These are phyloP conservation scores for Antitype chi DNA, from an alignment of 2,888 invertebrate species.

Conservation along the genomic window DNA sequence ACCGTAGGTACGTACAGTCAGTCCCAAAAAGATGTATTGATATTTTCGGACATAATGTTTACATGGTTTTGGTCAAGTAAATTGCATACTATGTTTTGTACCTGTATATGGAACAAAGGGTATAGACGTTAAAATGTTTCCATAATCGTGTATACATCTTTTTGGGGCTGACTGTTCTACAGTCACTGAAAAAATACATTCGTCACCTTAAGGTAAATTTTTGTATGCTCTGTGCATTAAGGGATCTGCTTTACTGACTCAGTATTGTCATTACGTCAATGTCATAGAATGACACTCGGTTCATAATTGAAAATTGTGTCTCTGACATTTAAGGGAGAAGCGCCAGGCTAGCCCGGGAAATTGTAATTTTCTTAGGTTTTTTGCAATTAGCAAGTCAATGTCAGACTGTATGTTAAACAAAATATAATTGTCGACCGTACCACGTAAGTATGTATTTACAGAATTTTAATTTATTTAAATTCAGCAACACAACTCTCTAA, in stretches of 20 bases:
- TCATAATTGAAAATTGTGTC: background rate
- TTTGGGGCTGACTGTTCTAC: background rate
- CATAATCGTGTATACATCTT: background rate
- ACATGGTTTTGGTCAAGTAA: background rate
- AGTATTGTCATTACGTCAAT: background rate
- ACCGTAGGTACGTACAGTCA: constrained; percentile 64
- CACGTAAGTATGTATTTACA: no score
- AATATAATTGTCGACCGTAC: no score
- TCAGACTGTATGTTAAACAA: no score
- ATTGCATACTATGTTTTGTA: background rate
- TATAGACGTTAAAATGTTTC: background rate
- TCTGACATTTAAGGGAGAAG: background rate
- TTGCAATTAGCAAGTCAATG: no score
- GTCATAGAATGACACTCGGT: background rate
- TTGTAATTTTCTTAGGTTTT: no score
- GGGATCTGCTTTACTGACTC: background rate
- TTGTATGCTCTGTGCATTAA: no score
- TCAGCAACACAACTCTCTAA: no score
- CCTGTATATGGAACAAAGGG: background rate
- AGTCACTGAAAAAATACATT: background rate
- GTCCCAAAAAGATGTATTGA: no score
- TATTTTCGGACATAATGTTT: background rate
- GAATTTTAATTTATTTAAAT: no score
- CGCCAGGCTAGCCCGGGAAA: no score
- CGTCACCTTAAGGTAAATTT: background rate